Conservation (phyloP, 1,140 invertebrate genomes). For the Trissolcus basalis region DNA sequence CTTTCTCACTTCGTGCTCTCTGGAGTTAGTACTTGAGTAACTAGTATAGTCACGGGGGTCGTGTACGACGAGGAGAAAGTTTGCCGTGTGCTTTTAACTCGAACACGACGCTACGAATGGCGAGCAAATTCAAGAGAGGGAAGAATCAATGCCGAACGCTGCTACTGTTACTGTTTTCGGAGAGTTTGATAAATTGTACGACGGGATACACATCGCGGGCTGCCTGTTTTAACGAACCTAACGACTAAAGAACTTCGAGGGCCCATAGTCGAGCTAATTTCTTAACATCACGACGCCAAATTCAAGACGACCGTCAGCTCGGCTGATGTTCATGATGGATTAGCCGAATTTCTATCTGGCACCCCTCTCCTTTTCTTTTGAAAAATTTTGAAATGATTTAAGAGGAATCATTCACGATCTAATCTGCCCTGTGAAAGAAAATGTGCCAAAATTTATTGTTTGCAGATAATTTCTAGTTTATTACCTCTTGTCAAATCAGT, state of each 20-base stretch:
- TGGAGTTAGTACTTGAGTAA: conserved; percentile 50
- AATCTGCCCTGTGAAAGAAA: not conserved
- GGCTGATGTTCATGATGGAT: conserved; percentile 24
- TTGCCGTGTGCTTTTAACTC: conserved; percentile 58
- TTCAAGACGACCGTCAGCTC: too few relatives aligned
- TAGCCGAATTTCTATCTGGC: too few relatives aligned
- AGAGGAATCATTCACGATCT: too few relatives aligned
- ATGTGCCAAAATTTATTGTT: not conserved
- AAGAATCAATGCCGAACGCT: conserved; percentile 51
- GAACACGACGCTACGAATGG: conserved; percentile 58
- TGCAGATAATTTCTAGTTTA: not conserved
- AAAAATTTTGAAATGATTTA: too few relatives aligned
- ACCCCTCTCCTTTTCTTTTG: too few relatives aligned
- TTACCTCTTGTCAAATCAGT: not conserved
- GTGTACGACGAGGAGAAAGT: conserved; percentile 59
- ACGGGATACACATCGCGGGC: conserved; percentile 53
- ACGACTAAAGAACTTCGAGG: conserved; percentile 47
- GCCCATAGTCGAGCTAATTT: conserved; percentile 50
- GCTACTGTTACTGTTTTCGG: conserved; percentile 46
- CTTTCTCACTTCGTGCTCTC: conserved; percentile 56
- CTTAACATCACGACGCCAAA: conserved; percentile 19
- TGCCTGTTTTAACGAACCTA: conserved; percentile 52
- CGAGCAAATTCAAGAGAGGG: conserved; percentile 57
- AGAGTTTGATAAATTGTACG: conserved; percentile 59
- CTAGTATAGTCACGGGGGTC: conserved; percentile 54